Percentiles rank a stretch among this genome's conserved stretches.
Conservation (phyloP, 2,888 invertebrate genomes). For the Helleia helle region DNA sequence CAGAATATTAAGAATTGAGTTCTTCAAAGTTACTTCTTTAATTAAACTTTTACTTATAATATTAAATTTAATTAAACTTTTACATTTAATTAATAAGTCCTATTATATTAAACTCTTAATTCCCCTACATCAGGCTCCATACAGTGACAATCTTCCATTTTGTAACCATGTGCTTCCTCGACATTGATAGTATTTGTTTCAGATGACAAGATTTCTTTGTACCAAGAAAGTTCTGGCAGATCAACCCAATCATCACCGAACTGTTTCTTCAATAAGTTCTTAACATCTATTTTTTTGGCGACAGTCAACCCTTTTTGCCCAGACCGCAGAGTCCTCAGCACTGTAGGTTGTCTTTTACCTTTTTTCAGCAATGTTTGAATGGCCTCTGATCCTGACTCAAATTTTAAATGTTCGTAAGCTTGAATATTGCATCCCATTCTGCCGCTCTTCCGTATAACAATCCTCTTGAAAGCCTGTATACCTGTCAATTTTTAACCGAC, state of each 20-base stretch:
- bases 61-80: too few species aligned
- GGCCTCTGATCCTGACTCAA: background rate
- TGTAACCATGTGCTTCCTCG: background rate
- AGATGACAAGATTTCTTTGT: constrained; percentile 10
- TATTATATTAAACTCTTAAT: too few species aligned
- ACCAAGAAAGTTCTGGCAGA: constrained; percentile 15
- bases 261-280: constrained; percentile 14
- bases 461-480: constrained; percentile 11
- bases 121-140: constrained; percentile 1
- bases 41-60: too few species aligned
- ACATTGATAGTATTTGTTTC: background rate
- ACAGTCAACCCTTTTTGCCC: background rate
- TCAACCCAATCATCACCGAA: constrained; percentile 15
- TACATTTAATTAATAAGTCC: too few species aligned
- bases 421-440: constrained; percentile 5
- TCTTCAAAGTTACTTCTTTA: too few species aligned
- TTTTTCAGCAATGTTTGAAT: background rate
- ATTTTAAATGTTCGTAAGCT: background rate
- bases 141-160: constrained; percentile 5
- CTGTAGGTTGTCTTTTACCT: constrained; percentile 10
- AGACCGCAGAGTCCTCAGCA: too few species aligned
- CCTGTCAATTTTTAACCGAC: constrained; percentile 8
- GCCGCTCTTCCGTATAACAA: constrained; percentile 13
- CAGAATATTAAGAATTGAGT: too few species aligned
- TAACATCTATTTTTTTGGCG: constrained; percentile 14